Conservation (phyloP, 2,113 vertebrate species). For the Equus quagga region DNA sequence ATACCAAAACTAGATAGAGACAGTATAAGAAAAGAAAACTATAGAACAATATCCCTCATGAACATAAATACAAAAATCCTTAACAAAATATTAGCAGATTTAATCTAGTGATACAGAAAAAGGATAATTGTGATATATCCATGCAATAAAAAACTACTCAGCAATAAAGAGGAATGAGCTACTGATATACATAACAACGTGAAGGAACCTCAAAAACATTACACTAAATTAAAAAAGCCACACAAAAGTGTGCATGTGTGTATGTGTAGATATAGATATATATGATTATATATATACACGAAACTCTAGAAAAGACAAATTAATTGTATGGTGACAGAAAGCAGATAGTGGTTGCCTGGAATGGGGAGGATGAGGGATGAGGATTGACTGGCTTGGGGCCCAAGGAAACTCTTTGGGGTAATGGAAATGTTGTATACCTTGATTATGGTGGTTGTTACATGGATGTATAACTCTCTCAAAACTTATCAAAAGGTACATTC, state of each 20-base stretch:
- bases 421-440: not conserved
- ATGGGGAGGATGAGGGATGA: accelerated
- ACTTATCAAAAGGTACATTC: not conserved
- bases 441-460: not conserved
- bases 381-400: not conserved
- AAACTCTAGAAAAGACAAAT: not conserved
- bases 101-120: not conserved
- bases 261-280: not conserved
- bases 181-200: not conserved
- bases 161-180: not conserved
- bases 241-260: not conserved
- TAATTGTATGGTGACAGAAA: not conserved
- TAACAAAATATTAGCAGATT: constrained; percentile 4
- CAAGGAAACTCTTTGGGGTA: not conserved
- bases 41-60: not conserved
- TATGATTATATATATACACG: not conserved
- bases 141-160: not conserved
- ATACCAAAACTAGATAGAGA: constrained; percentile 31
- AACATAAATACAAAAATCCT: not conserved
- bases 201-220: not conserved
- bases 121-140: not conserved
- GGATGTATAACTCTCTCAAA: not conserved
- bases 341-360: not conserved
- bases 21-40: not conserved
- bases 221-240: not conserved